These are phyloP conservation scores for Lepidurus packardi DNA, from an alignment of 1,140 invertebrate genomes.

Conservation along the genomic window DNA sequence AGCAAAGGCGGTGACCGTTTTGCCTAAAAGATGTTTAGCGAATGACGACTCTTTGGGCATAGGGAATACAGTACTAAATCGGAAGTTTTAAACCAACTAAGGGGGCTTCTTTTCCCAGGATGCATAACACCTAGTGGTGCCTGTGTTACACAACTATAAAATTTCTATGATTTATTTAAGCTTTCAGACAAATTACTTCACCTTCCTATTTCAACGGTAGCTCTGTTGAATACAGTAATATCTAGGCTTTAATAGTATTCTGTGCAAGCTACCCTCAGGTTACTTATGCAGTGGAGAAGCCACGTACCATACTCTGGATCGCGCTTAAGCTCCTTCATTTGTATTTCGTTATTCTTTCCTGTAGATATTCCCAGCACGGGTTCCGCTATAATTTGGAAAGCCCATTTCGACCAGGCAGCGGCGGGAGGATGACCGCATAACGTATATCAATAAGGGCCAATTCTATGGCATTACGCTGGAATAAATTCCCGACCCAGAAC, in stretches of 20 bases:
- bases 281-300: too few relatives aligned
- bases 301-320: too few relatives aligned
- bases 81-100: neutral
- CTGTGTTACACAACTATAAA: too few relatives aligned
- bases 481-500: conserved; percentile 88
- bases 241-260: too few relatives aligned
- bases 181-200: too few relatives aligned
- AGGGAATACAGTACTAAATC: too few relatives aligned
- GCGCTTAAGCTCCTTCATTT: neutral
- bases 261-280: too few relatives aligned
- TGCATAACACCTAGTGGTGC: too few relatives aligned
- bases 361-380: conserved; percentile 76
- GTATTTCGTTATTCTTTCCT: conserved; percentile 17
- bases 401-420: conserved; percentile 95
- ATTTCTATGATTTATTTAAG: too few relatives aligned
- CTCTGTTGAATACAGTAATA: too few relatives aligned
- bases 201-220: too few relatives aligned
- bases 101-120: too few relatives aligned
- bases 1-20: neutral
- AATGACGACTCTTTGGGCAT: neutral
- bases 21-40: neutral
- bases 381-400: conserved; percentile 94
- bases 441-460: conserved; percentile 99
- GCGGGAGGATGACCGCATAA: conserved; percentile 94
- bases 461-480: conserved; percentile 98